Base-by-base conservation (phyloP, 2,888 invertebrate genomes). In the Napeogenes sylphis region DNA sequence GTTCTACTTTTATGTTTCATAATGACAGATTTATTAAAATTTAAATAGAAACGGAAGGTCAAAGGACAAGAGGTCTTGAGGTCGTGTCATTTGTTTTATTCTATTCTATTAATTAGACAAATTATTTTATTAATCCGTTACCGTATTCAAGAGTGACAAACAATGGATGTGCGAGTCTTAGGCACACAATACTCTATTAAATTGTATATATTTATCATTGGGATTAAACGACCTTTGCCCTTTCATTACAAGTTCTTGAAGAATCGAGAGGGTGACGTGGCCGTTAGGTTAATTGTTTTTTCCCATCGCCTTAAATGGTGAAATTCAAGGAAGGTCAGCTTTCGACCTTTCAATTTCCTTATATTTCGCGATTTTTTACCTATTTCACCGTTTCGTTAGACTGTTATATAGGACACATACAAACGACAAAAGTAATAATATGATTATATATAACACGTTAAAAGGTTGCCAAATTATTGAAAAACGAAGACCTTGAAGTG, bases 361-460 rank as follows among this genome's bases (percentile, higher is more conserved):
- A 42, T 42, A 42, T 10, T 10, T 38, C 38, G 38, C 21, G 6
- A 42, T 8, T 10, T 10, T 42, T 42, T 42, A 6, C 5, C 10
- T 42, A 6, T 2, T 42, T 42, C 10, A 5, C 35, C 35, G 35
- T 35, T 35, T 35, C 4, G 6, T 35, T 35, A 5, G 35, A 35
- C 6, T 30, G 60, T 46, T 63, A 66, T 63, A 76, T 75, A 64
- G 82, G 74, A 81, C 85, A 84, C 79, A 84, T 84, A 80, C 85
- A 78, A 72, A 51, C 30, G 71, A 73, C 80, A 83, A 83, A 82
- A 83, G 84, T 85, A 84, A 82, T 85, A 85, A 80, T 63, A 64
- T 58, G 61, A 56, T 62, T 59, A 61, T 61, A 63, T 53, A 55
- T 59, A 65, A 63, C 56, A 59, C 56, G 45, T 10, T 30, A 46